phyloP scores from a whole-genome alignment of 2,888 invertebrate genomes.

The Amblyjoppa proteus region DNA sequence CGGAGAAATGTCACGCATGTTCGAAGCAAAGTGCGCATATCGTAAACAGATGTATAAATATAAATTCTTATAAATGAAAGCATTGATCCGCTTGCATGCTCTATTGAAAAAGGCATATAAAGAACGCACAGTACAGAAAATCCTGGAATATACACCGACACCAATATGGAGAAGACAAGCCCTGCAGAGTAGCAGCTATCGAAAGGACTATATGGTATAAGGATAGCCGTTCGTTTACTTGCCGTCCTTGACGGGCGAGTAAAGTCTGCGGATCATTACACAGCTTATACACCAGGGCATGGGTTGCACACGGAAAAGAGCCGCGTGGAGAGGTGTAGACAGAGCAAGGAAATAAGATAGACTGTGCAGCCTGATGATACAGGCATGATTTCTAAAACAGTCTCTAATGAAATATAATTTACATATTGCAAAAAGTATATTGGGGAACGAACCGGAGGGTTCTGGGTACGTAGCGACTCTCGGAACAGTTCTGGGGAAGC shows the following conservation, averaged over 20 bases:
- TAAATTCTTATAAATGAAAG: not conserved
- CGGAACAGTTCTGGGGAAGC: slow-evolving; percentile 20
- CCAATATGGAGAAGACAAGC: not conserved
- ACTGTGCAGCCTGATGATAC: slow-evolving; percentile 19
- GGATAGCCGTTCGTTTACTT: slow-evolving; percentile 17
- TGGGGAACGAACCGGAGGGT: slow-evolving; percentile 39
- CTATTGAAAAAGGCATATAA: not conserved
- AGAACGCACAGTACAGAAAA: not conserved
- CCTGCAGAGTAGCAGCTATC: slow-evolving; percentile 6
- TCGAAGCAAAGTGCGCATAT: not conserved
- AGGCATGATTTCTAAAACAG: slow-evolving; percentile 57
- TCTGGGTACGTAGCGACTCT: slow-evolving; percentile 1
- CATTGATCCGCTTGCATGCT: not conserved
- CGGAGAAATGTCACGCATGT: not conserved
- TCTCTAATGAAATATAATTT: slow-evolving; percentile 74
- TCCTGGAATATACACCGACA: slow-evolving; percentile 8
- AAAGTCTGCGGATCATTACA: slow-evolving; percentile 16
- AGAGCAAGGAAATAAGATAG: slow-evolving; percentile 1
- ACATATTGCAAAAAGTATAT: slow-evolving; percentile 65
- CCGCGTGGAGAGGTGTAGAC: not conserved
- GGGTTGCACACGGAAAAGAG: slow-evolving; percentile 11
- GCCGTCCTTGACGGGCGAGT: slow-evolving; percentile 45
- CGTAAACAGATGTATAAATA: slow-evolving; percentile 9
- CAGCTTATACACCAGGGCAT: not conserved
- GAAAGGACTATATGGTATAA: slow-evolving; percentile 11